Percentiles rank a stretch among this genome's conserved stretches.
Conservation (phyloP, 2,888 invertebrate species). For the Athripsodes cinereus region DNA sequence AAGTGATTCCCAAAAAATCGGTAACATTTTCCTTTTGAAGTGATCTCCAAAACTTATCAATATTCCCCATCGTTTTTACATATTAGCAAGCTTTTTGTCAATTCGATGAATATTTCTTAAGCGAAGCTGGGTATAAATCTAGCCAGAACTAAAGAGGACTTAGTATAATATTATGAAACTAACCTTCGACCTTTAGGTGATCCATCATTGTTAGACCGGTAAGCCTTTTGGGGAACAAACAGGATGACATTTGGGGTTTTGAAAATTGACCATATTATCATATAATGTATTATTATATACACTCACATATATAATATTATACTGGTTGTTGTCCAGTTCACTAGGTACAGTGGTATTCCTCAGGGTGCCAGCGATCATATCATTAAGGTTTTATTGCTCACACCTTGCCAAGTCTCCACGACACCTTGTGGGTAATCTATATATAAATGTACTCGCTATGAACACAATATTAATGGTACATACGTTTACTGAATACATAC, state of each 20-base stretch:
- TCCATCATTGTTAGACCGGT: slow-evolving; percentile 1
- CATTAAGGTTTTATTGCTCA: neutral
- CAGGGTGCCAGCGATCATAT: neutral
- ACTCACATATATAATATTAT: neutral
- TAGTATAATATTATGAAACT: neutral
- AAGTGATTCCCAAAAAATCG: too few relatives aligned
- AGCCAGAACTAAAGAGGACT: neutral
- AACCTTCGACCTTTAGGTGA: neutral
- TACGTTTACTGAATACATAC: too few relatives aligned
- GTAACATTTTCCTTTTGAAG: too few relatives aligned
- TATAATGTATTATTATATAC: neutral
- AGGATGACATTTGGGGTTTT: neutral
- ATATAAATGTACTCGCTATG: too few relatives aligned
- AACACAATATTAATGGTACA: too few relatives aligned
- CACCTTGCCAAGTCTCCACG: neutral
- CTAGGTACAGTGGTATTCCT: neutral
- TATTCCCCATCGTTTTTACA: too few relatives aligned
- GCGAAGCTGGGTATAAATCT: too few relatives aligned
- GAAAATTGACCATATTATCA: neutral
- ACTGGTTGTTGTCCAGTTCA: neutral
- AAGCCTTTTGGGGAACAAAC: neutral
- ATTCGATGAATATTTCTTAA: too few relatives aligned
- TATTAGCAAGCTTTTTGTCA: too few relatives aligned
- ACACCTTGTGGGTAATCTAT: too few relatives aligned
- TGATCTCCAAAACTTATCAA: too few relatives aligned